These are phyloP conservation scores for Percopsis transmontana DNA, from an alignment of 2,113 vertebrate species.

Conservation along the genomic window DNA sequence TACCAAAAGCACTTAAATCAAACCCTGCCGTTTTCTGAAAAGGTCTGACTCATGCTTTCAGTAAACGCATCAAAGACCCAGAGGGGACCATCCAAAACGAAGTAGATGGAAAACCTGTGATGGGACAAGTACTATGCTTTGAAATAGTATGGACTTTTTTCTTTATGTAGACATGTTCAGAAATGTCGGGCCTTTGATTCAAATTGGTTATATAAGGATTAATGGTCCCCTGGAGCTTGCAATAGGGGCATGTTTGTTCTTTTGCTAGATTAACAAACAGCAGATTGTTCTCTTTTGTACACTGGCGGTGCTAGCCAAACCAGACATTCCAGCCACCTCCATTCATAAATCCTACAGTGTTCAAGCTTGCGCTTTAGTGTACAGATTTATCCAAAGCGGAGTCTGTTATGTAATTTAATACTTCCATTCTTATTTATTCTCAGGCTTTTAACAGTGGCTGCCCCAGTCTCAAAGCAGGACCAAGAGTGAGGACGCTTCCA, in stretches of 20 bases:
- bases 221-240: slow-evolving; percentile 30
- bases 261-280: slow-evolving; percentile 54
- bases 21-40: slow-evolving; percentile 15
- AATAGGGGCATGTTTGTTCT: slow-evolving; percentile 56
- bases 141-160: not conserved
- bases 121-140: not conserved
- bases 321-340: slow-evolving; percentile 65
- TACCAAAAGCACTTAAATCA: slow-evolving; percentile 20
- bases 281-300: slow-evolving; percentile 56
- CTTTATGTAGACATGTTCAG: not conserved
- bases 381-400: slow-evolving; percentile 40
- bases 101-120: slow-evolving; percentile 7
- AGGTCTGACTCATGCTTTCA: slow-evolving; percentile 52
- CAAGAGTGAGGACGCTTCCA: slow-evolving; percentile 37
- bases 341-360: slow-evolving; percentile 55
- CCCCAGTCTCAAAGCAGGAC: slow-evolving; percentile 27
- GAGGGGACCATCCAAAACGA: not conserved
- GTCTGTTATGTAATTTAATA: slow-evolving; percentile 60
- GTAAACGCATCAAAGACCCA: slow-evolving; percentile 23
- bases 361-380: slow-evolving; percentile 39
- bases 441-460: slow-evolving; percentile 29
- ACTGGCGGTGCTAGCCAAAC: slow-evolving; percentile 49
- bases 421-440: slow-evolving; percentile 20
- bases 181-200: slow-evolving; percentile 10
- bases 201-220: slow-evolving; percentile 23